A percentile compares a stretch with the other conserved stretches of the same genome.
Evolutionary conservation across 1,140 invertebrate genomes (phyloP).

Genomic region (Caenorhabditis brenneri): DNA sequence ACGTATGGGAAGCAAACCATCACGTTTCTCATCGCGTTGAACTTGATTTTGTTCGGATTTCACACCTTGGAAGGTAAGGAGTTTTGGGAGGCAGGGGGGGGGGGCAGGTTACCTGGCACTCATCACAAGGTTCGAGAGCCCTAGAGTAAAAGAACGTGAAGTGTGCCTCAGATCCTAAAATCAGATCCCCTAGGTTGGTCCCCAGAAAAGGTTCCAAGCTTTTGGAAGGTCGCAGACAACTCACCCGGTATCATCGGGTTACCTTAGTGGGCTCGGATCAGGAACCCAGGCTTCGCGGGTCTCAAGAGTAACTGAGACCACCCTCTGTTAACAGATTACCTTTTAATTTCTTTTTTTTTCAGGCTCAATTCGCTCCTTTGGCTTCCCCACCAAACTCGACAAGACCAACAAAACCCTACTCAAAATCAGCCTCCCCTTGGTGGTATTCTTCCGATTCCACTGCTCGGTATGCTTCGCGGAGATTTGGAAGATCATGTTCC

Average conservation of each 20-base stretch:
- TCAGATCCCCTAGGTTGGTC: no score
- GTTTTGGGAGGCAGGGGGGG: no score
- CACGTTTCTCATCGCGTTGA: slow-evolving; percentile 13
- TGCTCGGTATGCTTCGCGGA: neutral
- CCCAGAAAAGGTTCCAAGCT: no score
- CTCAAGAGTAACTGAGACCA: neutral
- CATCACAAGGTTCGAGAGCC: no score
- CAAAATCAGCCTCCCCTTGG: neutral
- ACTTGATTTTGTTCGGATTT: slow-evolving; percentile 5
- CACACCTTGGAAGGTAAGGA: neutral
- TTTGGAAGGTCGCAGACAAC: no score
- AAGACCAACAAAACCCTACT: neutral
- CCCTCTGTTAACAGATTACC: no score
- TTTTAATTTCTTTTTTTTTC: neutral
- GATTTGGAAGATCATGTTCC: neutral
- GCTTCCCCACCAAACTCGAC: neutral
- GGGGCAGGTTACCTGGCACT: no score
- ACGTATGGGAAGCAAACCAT: slow-evolving; percentile 7
- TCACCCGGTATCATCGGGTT: no score
- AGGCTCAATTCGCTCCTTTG: neutral
- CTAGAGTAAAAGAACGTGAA: no score
- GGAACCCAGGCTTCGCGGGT: no score
- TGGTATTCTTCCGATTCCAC: neutral
- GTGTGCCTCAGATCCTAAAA: no score
- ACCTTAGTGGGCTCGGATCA: no score